phyloP scores from a whole-genome alignment of 2,888 invertebrate species.

The Magallana nippona region DNA sequence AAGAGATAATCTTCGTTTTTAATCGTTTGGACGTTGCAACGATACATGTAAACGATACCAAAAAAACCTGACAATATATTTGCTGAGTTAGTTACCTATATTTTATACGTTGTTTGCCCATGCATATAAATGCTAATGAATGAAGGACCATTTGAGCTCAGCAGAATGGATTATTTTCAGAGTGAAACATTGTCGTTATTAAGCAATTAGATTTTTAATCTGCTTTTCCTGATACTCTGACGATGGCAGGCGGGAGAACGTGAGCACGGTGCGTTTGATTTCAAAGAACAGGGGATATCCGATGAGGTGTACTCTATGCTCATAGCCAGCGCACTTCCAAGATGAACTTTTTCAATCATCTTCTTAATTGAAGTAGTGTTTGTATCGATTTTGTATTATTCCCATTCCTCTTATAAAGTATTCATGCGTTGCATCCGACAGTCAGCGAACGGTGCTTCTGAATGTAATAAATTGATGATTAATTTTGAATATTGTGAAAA shows the following conservation, averaged over 20 bases:
- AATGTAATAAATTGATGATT: slow-evolving; percentile 14
- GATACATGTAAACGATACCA: not conserved
- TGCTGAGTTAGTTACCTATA: not conserved
- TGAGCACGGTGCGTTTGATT: not conserved
- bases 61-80: not conserved
- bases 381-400: slow-evolving; percentile 29
- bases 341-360: slow-evolving; percentile 26
- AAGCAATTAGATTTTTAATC: not conserved
- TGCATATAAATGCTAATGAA: not conserved
- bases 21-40: not conserved
- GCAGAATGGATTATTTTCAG: not conserved
- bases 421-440: slow-evolving; percentile 26
- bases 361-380: slow-evolving; percentile 24
- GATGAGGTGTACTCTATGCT: slow-evolving; percentile 10
- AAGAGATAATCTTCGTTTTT: not conserved
- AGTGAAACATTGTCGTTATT: not conserved
- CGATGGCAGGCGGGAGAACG: not conserved
- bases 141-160: too few relatives aligned
- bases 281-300: not conserved
- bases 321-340: not conserved
- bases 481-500: slow-evolving; percentile 15
- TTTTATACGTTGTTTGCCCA: not conserved
- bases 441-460: slow-evolving; percentile 22
- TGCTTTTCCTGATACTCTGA: not conserved
- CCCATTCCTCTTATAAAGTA: slow-evolving; percentile 20